Evolutionary conservation across 2,888 invertebrate species (phyloP), one percentile per base, ranked within the genome.

Genomic region (Catocala fraxini): DNA sequence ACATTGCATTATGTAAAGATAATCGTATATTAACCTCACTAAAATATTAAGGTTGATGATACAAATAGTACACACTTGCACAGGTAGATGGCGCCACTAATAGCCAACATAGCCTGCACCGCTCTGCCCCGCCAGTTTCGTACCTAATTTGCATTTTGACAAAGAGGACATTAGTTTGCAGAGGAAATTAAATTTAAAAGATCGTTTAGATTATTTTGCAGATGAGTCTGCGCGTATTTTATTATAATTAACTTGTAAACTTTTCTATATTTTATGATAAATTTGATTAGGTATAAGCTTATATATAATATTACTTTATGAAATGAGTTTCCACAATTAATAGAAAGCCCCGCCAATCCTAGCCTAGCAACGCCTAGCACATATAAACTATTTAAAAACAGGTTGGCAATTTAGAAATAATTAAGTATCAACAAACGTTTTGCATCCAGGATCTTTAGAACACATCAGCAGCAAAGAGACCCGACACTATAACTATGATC

Each of bases 131-230:
- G 51, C 53, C 71, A 68, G 69, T 71, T 68, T 45, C 68, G 60
- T 59, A 56, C 51, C 75, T 82, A 81, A 86, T 86, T 87, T 84
- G 78, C 84, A 84, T 86, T 78, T 57, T 35, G 55, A 5, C 80
- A 82, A 70, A 84, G 83, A 83, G 35, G 69, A 81, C n/a, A 35
- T 12, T 51, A 33, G 4, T 25, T 41, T n/a, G 35, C 45, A 68
- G 63, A 74, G 6, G 10, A 42, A 25, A 25, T 35, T 9, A 39
- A 47, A 12, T 41, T 46, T 6, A 6, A 54, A 39, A 13, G 42
- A 45, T 51, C 12, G n/a, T 42, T 56, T 4, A 43, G 49, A 51
- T 34, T 52, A 45, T 35, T 42, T 42, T 48, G 13, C n/a, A 49
- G 53, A 41, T 45, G 5, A n/a, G 25, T 42, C 5, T 9, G 11